These are phyloP conservation scores for Ectobius pallidus DNA, from an alignment of 2,888 invertebrate species.

Conservation along the genomic window DNA sequence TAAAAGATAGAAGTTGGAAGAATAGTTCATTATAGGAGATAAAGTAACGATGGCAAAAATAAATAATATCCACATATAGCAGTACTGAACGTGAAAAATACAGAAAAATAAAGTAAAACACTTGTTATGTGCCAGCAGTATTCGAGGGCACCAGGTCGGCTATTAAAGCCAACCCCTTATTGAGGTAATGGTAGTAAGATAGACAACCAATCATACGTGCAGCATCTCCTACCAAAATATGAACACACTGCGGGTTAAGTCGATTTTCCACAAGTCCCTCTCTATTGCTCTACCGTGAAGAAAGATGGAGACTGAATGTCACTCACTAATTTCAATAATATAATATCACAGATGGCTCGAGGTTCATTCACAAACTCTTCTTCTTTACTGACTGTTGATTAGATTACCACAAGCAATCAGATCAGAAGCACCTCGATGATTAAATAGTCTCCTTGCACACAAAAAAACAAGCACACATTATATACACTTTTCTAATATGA, in stretches of 20 bases:
- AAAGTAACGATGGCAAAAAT: no score
- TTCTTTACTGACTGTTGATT: background rate
- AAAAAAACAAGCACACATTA: constrained; percentile 1
- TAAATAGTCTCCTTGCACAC: constrained; percentile 21
- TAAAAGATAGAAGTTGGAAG: no score
- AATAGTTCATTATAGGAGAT: no score
- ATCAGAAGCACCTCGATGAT: constrained; percentile 16
- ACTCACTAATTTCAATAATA: background rate
- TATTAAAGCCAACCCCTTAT: background rate
- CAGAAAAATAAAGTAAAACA: no score
- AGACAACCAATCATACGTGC: background rate
- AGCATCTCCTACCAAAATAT: constrained; percentile 14
- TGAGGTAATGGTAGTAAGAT: background rate
- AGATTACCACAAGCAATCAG: constrained; percentile 23
- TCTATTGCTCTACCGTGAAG: constrained; percentile 25
- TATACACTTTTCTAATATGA: background rate
- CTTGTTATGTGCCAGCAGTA: background rate
- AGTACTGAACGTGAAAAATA: no score
- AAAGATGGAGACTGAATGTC: constrained; percentile 21
- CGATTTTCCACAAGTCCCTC: background rate
- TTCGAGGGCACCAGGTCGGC: background rate
- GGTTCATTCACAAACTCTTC: background rate
- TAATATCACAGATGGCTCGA: constrained; percentile 29
- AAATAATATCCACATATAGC: no score
- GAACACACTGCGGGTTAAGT: constrained; percentile 24